Evolutionary conservation across 2,888 invertebrate genomes (phyloP), one percentile per base, ranked within the genome.

Genomic region (Tachystola acroxantha): DNA sequence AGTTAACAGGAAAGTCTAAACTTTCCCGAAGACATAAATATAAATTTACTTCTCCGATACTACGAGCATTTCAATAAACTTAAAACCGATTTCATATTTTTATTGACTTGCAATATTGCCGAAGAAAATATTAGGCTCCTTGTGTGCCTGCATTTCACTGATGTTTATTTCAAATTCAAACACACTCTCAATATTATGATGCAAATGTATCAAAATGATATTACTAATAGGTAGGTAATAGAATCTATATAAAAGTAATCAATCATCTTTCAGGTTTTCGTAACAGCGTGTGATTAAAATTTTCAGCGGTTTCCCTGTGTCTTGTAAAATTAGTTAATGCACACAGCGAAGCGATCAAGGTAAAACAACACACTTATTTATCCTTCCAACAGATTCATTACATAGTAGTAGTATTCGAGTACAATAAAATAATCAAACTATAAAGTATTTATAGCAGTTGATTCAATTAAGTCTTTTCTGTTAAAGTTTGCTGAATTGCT

Each of bases 321-420:
- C 41, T 65, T 16, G 50, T 68, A 34, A 46, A 53, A 29, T 50
- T 55, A 27, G 69, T 64, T 30, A 53, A 59, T 41, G 58, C 61
- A 24, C 85, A 85, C 43, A 85, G 85, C 48, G 85, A 85, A 55
- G 46, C 61, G 19, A 70, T 84, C 32, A 79, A 72, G 69, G 85
- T 84, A 62, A 12, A 24, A 13, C 24, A 32, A 20, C 7, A 32
- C 7, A 22, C 12, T n/a, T n/a, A n/a, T n/a, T n/a, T n/a, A n/a
- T n/a, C n/a, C n/a, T n/a, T n/a, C n/a, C n/a, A n/a, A n/a, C n/a
- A n/a, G n/a, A n/a, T n/a, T n/a, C n/a, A n/a, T n/a, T n/a, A n/a
- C n/a, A n/a, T n/a, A n/a, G n/a, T n/a, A n/a, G n/a, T n/a, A n/a
- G n/a, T n/a, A n/a, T n/a, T n/a, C n/a, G n/a, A n/a, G n/a, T n/a